Evolutionary conservation across 2,797 vertebrate genomes (phyloP).

Genomic region (Microctenopoma stevenorrisi): DNA sequence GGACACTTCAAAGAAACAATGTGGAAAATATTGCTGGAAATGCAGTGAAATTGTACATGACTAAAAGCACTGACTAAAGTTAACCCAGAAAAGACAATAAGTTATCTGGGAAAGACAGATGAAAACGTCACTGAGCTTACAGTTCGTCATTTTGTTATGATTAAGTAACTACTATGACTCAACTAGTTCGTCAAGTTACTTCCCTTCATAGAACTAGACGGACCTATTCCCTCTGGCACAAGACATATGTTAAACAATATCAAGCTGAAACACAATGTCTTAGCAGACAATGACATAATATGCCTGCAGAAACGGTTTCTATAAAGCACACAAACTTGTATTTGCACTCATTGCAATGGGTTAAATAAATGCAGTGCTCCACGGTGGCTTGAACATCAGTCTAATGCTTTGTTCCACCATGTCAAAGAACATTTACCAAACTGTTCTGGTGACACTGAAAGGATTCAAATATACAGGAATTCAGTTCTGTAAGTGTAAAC

Average conservation of each 20-base stretch:
- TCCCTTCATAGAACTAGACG: background rate
- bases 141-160: background rate
- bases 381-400: background rate
- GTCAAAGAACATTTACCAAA: background rate
- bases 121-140: background rate
- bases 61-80: no score
- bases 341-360: background rate
- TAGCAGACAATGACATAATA: background rate
- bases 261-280: background rate
- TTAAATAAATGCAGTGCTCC: background rate
- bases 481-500: background rate
- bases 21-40: background rate
- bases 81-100: background rate
- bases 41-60: background rate
- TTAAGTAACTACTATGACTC: background rate
- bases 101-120: background rate
- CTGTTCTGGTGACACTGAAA: background rate
- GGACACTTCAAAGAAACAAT: background rate
- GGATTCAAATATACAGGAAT: background rate
- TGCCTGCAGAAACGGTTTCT: background rate
- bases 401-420: background rate
- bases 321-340: no score
- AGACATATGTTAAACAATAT: background rate
- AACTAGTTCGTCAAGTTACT: conserved; percentile 32
- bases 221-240: background rate